A percentile compares a stretch with the other conserved stretches of the same genome.
These are phyloP conservation scores for Paguma larvata DNA, from an alignment of 2,797 vertebrate genomes.

Conservation along the genomic window DNA sequence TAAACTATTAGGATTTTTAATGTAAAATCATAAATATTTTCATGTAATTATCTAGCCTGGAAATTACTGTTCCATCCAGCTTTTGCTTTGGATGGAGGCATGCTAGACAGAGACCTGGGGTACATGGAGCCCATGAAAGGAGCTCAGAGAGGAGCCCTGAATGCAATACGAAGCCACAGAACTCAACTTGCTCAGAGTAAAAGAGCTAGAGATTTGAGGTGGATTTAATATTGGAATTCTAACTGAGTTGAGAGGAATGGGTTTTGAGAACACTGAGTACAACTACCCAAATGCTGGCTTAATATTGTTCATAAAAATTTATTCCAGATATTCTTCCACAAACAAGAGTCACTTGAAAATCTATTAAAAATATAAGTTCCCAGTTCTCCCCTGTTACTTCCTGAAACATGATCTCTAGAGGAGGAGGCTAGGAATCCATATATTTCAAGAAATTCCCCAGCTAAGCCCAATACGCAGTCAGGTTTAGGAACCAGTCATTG, in stretches of 20 bases:
- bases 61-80: background rate
- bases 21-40: constrained; percentile 4
- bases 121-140: background rate
- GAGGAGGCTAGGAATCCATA: background rate
- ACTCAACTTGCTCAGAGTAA: background rate
- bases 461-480: background rate
- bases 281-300: background rate
- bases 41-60: background rate
- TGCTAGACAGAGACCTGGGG: background rate
- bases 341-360: background rate
- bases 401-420: background rate
- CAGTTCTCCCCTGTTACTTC: background rate
- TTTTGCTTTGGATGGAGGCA: background rate
- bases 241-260: background rate
- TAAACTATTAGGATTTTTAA: constrained; percentile 9
- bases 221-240: background rate
- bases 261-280: background rate
- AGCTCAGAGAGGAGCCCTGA: background rate
- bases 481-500: background rate
- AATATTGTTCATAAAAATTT: constrained; percentile 9
- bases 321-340: background rate
- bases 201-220: background rate
- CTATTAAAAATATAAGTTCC: constrained; percentile 11
- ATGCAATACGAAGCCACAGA: background rate
- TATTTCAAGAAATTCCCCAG: constrained; percentile 19